Evolutionary conservation across 2,797 vertebrate genomes (phyloP), one percentile per base, ranked within the genome.

Genomic region (Chaetophractus vellerosus): DNA sequence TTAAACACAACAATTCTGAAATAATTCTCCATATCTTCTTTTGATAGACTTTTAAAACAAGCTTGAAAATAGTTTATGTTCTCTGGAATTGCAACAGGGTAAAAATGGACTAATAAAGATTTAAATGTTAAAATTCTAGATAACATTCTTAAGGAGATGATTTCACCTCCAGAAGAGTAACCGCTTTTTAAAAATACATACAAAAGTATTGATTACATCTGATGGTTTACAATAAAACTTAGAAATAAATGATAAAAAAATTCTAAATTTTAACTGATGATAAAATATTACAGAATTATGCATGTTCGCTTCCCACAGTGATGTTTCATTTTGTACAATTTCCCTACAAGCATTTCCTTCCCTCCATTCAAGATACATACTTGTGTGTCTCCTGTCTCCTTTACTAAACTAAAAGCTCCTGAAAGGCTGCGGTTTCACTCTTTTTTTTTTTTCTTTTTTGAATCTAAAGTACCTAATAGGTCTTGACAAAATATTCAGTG

Each of bases 41-140:
- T 76, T 75, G 31, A 79, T 10, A 79, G 45, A 91, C 21, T 91
- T 84, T 81, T 45, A 75, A 72, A 63, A 92, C 28, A 88, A 79
- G 9, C 6, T 48, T 83, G 38, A 88, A 84, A 87, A 89, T 36
- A 21, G 6, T 36, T 87, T 61, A n/a, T 66, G 36, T 26, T 80
- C 90, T 96, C 74, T 93, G 45, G 12, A 88, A 90, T 94, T 11
- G 79, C 33, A 93, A 72, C 21, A 85, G 52, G 88, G 31, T 88
- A 71, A n/a, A 38, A 59, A 57, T 24, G 19, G n/a, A 63, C 26
- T 69, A 78, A 59, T 55, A 76, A 79, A 72, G 48, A 66, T 64
- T 91, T 86, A 91, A 90, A 33, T 57, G 33, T 76, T 86, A 63
- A 74, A 89, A 79, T 69, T 86, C 28, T 59, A 48, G 8, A 50